Evolutionary conservation across 2,113 vertebrate species (phyloP), one percentile per base, ranked within the genome.

Genomic region (Acinonyx jubatus): DNA sequence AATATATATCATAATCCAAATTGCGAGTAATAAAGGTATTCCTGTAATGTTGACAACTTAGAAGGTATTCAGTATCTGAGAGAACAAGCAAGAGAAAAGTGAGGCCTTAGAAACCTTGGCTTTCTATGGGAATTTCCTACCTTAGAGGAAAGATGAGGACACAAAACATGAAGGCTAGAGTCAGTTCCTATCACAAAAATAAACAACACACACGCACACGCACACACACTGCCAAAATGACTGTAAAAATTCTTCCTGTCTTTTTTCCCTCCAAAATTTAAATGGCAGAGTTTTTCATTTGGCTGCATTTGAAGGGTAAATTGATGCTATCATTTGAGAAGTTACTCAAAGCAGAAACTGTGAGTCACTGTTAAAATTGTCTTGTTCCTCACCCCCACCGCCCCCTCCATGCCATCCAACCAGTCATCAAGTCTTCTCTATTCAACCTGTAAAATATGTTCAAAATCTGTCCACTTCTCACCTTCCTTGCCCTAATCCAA

Each of bases 101-200:
- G 45, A 66, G 33, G 36, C 19, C 68, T 50, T 50, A 25, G 33
- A 21, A 10, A 71, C 52, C 21, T 48, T 14, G n/a, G 23, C 41
- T 61, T 83, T 95, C 41, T 68, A 15, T 87, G 41, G 74, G 41
- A 79, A 93, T 55, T 87, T 91, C 81, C 55, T 48, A 52, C n/a
- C 29, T n/a, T 69, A 81, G 16, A 38, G 4, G 31, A 73, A 79
- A 92, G 48, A 11, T 31, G 27, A 92, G 36, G 84, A 74, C 63
- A 89, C 29, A 92, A 74, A 33, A 14, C 0, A 19, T 41, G 78
- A 73, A 52, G 15, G 8, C 27, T 66, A 78, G 29, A 55, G 63
- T 52, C 15, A 33, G 92, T 57, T 3, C 9, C 5, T 79, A 14
- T 57, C 33, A 73, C 45, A 79, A 94, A 88, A 94, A 65, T 27